phyloP scores from a whole-genome alignment of 1,140 invertebrate genomes.

The Myzus persicae region DNA sequence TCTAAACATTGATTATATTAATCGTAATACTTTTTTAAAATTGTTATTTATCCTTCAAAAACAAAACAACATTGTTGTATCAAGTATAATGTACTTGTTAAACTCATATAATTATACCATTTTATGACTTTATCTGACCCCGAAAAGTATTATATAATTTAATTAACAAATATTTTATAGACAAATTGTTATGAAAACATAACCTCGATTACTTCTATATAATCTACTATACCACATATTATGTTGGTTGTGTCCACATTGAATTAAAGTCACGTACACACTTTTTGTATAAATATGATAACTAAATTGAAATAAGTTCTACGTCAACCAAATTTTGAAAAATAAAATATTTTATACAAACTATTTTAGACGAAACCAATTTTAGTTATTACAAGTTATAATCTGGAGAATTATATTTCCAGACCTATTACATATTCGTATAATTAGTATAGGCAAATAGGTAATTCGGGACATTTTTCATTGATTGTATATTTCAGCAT shows the following conservation, averaged over 20 bases:
- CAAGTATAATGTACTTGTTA: not conserved
- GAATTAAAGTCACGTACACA: not conserved
- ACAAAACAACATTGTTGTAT: not conserved
- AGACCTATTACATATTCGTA: too few species aligned
- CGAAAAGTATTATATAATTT: conserved; percentile 28
- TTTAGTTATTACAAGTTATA: not conserved
- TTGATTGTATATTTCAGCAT: too few species aligned
- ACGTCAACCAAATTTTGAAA: not conserved
- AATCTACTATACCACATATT: not conserved
- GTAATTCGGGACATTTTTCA: too few species aligned
- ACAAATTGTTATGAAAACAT: conserved; percentile 29
- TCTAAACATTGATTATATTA: not conserved
- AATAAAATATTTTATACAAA: not conserved
- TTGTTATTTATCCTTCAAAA: conserved; percentile 27
- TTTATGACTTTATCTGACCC: not conserved
- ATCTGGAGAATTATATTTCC: too few species aligned
- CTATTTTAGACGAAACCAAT: not conserved
- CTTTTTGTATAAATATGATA: not conserved
- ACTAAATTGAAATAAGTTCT: too few species aligned
- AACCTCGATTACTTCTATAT: conserved; percentile 12
- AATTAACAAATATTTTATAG: conserved; percentile 18
- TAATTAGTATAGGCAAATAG: not conserved
- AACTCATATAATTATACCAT: conserved; percentile 18
- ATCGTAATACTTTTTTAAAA: not conserved
- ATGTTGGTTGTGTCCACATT: not conserved